A percentile compares a stretch with the other conserved stretches of the same genome.
These are phyloP conservation scores for Aphaenogaster rudis DNA, from an alignment of 1,140 invertebrate genomes.

Conservation along the genomic window DNA sequence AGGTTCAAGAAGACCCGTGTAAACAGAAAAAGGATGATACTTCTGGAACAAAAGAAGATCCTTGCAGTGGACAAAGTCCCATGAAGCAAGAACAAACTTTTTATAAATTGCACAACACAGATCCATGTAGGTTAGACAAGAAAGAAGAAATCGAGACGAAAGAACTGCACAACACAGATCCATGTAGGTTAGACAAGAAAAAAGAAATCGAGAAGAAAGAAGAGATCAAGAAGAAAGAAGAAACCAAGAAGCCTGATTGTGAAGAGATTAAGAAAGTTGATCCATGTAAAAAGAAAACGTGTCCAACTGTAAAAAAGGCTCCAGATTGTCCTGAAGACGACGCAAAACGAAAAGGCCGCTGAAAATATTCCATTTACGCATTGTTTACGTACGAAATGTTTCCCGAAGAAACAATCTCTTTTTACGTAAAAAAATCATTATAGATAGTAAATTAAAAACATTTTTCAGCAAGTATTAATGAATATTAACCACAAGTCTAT, in stretches of 20 bases:
- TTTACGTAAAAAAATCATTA: neutral
- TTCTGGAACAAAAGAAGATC: constrained; percentile 43
- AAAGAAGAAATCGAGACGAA: neutral
- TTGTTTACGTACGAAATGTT: neutral
- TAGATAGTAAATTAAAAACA: neutral
- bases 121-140: constrained; percentile 31
- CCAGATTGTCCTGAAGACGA: constrained; percentile 51
- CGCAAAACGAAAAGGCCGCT: neutral
- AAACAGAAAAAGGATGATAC: constrained; percentile 36
- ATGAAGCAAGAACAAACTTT: neutral
- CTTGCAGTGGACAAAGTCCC: constrained; percentile 11
- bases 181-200: constrained; percentile 20
- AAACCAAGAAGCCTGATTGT: constrained; percentile 29
- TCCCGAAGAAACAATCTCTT: neutral
- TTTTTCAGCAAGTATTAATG: neutral
- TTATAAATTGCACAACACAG: neutral
- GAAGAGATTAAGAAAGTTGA: constrained; percentile 19
- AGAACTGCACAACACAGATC: neutral
- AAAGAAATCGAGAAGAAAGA: neutral
- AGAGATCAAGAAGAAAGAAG: constrained; percentile 5
- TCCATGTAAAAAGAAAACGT: constrained; percentile 52
- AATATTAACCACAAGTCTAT: neutral
- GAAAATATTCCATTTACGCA: neutral
- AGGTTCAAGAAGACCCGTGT: constrained; percentile 42
- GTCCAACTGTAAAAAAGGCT: constrained; percentile 64